Evolutionary conservation across 2,113 vertebrate genomes (phyloP).

Genomic region (Notarius quadriscutis): DNA sequence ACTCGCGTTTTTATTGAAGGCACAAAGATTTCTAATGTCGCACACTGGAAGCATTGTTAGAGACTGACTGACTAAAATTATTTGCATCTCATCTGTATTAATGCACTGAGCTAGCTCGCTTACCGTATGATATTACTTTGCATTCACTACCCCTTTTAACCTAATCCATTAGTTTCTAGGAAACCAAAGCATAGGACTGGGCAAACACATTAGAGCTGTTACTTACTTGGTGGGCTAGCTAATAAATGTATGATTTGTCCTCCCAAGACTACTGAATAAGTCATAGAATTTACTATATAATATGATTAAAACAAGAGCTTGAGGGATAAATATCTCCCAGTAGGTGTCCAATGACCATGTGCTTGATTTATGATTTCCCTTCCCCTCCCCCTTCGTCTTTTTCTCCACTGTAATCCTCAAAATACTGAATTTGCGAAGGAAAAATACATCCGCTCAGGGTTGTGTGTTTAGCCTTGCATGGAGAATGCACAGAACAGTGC

Average conservation of each 20-base stretch:
- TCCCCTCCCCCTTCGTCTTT: background rate
- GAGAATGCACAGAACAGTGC: slow-evolving; percentile 37
- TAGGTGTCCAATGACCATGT: background rate
- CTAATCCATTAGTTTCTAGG: background rate
- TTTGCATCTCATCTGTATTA: too few relatives aligned
- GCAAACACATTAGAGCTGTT: background rate
- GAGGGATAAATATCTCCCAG: background rate
- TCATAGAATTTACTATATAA: background rate
- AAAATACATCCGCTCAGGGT: background rate
- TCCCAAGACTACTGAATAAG: background rate
- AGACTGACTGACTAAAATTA: too few relatives aligned
- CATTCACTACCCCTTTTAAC: background rate
- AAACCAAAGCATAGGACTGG: background rate
- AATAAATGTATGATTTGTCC: background rate
- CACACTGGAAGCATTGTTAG: too few relatives aligned
- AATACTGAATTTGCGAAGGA: background rate
- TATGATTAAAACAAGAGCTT: background rate
- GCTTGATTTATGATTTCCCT: background rate
- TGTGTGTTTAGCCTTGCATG: background rate
- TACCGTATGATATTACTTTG: too few relatives aligned
- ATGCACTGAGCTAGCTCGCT: too few relatives aligned
- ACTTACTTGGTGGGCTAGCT: background rate
- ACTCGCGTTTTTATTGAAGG: too few relatives aligned
- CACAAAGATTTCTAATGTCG: too few relatives aligned
- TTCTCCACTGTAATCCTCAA: background rate